Evolutionary conservation across 1,140 invertebrate species (phyloP).

Genomic region (Drosophila pseudoananassae): DNA sequence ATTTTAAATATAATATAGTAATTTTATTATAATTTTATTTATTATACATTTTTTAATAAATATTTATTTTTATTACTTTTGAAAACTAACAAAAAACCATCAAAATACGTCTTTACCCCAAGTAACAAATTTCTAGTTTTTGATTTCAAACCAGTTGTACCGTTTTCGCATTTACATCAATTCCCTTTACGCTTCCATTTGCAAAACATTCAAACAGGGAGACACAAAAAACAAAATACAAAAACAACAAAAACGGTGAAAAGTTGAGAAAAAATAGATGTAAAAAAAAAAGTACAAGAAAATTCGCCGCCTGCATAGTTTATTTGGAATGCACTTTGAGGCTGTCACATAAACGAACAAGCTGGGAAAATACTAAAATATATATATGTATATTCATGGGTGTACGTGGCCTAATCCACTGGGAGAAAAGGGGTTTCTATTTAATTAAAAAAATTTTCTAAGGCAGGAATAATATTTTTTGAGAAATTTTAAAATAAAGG

Average conservation of each 20-base stretch:
- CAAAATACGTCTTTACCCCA: neutral
- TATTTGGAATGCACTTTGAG: constrained; percentile 25
- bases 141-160: neutral
- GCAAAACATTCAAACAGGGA: neutral
- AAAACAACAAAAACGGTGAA: neutral
- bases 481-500: no score
- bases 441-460: neutral
- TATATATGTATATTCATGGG: neutral
- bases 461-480: neutral
- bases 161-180: constrained; percentile 1
- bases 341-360: constrained; percentile 19
- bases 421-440: neutral
- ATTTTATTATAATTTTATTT: no score
- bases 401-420: neutral
- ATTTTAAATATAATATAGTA: no score
- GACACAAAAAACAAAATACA: neutral
- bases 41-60: no score
- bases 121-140: neutral
- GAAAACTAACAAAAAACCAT: neutral
- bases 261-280: neutral
- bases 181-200: constrained; percentile 2
- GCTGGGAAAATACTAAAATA: constrained; percentile 3
- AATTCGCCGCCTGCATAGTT: constrained; percentile 2
- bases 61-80: neutral
- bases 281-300: neutral